Base-by-base conservation (phyloP, 2,888 invertebrate genomes). In the Scaptomyza cyrtandrae region DNA sequence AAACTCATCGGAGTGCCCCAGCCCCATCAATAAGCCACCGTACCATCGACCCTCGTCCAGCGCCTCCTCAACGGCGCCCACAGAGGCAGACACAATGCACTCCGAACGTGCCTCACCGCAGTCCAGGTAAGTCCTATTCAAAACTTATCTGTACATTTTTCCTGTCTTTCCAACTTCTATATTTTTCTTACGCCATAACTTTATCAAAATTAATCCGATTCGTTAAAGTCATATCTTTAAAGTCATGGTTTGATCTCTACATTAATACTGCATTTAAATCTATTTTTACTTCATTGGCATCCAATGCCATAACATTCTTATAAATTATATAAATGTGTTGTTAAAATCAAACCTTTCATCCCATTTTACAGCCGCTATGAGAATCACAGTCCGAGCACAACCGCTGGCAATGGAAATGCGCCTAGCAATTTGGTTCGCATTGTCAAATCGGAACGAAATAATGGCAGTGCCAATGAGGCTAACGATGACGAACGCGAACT, bases 71-170 rank as follows among this genome's bases (percentile, higher is more conserved):
- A 92, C 91, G 46, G 92, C 92, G 54, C 92, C 92, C 65, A 92
- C 92, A 74, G 92, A 92, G 83, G 92, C 92, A 60, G 92, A 92
- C 61, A 92, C 92, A 71, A 91, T 92, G 91, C 92, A 92, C 86
- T 91, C 92, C 29, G 92, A 92, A 62, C 86, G 92, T 61, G 91
- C 91, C 56, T 92, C 92, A 49, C 92, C 92, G 54, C 92, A 92
- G 72, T 92, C 92, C 67, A 92, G 92, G 92, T 92, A 77, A 82
- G 72, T 39, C 0, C n/a, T n/a, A n/a, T n/a, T n/a, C n/a, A n/a
- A n/a, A n/a, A n/a, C n/a, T n/a, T n/a, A n/a, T n/a, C n/a, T n/a
- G n/a, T n/a, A n/a, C n/a, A n/a, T n/a, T n/a, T n/a, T n/a, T n/a
- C n/a, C 5, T n/a, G n/a, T 5, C 13, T 13, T 24, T 3, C 24